Base-by-base conservation (phyloP, 2,797 vertebrate species). In the Thripadectes ignobilis region DNA sequence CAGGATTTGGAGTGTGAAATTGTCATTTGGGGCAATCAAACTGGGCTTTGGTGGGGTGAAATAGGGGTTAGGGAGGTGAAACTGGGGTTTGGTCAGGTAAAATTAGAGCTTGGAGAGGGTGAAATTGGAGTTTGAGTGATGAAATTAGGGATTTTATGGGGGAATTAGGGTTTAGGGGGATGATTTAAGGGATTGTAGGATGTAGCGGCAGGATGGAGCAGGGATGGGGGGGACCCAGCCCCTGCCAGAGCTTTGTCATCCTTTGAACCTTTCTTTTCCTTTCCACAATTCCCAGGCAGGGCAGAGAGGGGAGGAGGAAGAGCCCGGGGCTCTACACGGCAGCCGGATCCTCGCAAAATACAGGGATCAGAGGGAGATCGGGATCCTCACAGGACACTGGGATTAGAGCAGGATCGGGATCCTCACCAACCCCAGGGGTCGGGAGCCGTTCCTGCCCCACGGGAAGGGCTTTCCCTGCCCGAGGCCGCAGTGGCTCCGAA, bases 141-240 rank as follows among this genome's bases (percentile, higher is more conserved):
- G 41, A 49, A 48, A 6, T 43, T 13, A 32, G 0, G 0, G 30
- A 41, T 71, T 43, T 32, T 15, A 1, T 48, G 36, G 26, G 34
- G 26, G 30, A n/a, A 49, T 10, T 5, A 41, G 43, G 10, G 18
- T 45, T 39, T 46, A 46, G 12, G 5, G 9, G 15, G 7, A 14
- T 29, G 55, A 24, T 57, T 52, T 32, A 49, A 2, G 27, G 36
- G 45, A 30, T 1, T 20, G 13, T 9, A 6, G 43, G 32, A 41
- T 13, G 80, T 57, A 62, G 63, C n/a, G 48, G 32, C 39, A 51
- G 67, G 41, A 4, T 41, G 21, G 55, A n/a, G 3, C 2, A 2
- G 10, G 14, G 20, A 2, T 2, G n/a, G 2, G 1, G 1, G 12
- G 4, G 29, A 49, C 2, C 22, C 26, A 3, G 4, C 49, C 22